Evolutionary conservation across 2,888 invertebrate genomes (phyloP).

Genomic region (Cantharis rustica): DNA sequence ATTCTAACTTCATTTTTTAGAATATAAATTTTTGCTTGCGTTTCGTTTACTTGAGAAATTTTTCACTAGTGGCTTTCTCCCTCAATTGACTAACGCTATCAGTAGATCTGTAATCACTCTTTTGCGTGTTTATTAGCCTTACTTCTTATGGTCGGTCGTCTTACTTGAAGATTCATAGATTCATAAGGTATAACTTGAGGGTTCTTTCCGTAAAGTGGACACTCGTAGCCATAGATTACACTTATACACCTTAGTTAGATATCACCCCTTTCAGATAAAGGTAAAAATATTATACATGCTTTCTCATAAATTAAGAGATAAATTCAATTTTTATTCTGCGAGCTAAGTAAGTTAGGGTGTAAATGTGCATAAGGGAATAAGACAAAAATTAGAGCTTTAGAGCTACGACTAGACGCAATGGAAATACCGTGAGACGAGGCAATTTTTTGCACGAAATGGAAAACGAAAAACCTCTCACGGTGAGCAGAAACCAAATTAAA

Average conservation of each 20-base stretch:
- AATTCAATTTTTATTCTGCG: background rate
- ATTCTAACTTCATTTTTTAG: background rate
- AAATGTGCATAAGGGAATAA: too few species aligned
- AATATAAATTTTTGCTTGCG: background rate
- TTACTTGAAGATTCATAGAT: background rate
- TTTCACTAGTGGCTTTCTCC: background rate
- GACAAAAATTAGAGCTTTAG: too few species aligned
- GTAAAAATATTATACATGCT: background rate
- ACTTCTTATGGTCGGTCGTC: conserved; percentile 5
- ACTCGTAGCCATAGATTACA: conserved; percentile 2
- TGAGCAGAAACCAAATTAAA: too few species aligned
- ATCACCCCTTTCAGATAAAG: background rate
- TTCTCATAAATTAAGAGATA: background rate
- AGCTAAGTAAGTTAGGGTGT: background rate
- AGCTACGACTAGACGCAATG: too few species aligned
- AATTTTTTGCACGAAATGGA: too few species aligned
- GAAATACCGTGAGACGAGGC: too few species aligned
- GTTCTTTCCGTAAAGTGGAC: background rate
- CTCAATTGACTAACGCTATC: background rate
- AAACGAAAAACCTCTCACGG: too few species aligned
- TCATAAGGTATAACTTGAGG: background rate
- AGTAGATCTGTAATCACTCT: conserved; percentile 20
- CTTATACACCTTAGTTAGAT: background rate
- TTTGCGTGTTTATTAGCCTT: conserved; percentile 20
- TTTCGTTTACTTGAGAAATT: background rate